These are phyloP conservation scores for Plecotus auritus DNA, from an alignment of 2,113 vertebrate genomes.

Conservation along the genomic window DNA sequence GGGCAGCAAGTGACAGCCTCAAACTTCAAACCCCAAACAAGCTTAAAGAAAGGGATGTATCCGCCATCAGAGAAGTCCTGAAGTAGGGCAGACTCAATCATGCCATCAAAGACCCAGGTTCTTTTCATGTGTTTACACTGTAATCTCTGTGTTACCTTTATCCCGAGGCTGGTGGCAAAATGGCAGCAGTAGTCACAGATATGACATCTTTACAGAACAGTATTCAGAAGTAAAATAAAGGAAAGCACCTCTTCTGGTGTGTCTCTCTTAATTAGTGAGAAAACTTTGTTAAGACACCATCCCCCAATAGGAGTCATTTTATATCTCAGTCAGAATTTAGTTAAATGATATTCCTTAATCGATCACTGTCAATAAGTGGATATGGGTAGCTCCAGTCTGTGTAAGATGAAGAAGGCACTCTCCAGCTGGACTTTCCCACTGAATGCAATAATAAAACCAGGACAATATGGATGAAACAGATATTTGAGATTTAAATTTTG, in stretches of 20 bases:
- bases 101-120: background rate
- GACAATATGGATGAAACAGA: background rate
- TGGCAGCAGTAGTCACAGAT: background rate
- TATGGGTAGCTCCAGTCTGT: background rate
- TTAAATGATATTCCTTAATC: background rate
- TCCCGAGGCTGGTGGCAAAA: background rate
- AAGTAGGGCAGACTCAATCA: background rate
- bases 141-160: background rate
- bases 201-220: background rate
- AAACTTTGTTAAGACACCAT: background rate
- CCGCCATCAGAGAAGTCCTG: background rate
- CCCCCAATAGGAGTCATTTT: background rate
- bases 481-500: background rate
- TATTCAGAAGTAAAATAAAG: background rate
- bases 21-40: conserved; percentile 25
- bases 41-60: conserved; percentile 4
- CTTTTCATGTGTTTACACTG: conserved; percentile 5
- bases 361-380: background rate
- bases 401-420: background rate
- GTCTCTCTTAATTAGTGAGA: background rate
- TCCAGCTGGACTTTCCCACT: background rate
- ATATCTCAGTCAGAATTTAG: background rate
- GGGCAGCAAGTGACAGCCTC: background rate
- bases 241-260: background rate
- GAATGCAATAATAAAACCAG: background rate